A percentile compares a stretch with the other conserved stretches of the same genome.
phyloP scores from a whole-genome alignment of 2,113 vertebrate species.

The Pipa parva region DNA sequence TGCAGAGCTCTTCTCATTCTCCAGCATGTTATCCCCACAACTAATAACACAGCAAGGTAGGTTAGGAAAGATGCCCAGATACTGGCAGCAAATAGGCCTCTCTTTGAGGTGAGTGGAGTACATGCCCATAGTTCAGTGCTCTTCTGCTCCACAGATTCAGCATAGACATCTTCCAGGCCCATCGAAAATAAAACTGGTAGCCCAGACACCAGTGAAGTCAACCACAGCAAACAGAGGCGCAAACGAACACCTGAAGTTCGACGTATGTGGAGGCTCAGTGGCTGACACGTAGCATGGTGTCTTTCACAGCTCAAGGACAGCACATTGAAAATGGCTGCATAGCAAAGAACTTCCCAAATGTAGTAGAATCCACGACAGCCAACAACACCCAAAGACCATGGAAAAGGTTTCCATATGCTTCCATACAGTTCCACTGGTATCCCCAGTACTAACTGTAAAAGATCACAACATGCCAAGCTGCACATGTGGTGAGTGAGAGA shows the following conservation, averaged over 20 bases:
- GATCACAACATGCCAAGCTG: slow-evolving; percentile 43
- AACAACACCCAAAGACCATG: slow-evolving; percentile 18
- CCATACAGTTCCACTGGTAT: slow-evolving; percentile 41
- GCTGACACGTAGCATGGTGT: slow-evolving; percentile 41
- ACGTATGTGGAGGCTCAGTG: slow-evolving; percentile 12
- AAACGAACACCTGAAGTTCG: slow-evolving; percentile 18
- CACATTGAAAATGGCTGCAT: slow-evolving; percentile 43
- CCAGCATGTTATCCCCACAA: slow-evolving; percentile 29
- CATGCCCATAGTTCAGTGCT: slow-evolving; percentile 25
- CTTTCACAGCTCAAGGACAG: slow-evolving; percentile 41
- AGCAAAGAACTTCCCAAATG: slow-evolving; percentile 45
- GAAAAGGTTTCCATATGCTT: slow-evolving; percentile 41
- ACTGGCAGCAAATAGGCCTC: slow-evolving; percentile 12
- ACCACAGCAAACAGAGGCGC: slow-evolving; percentile 38
- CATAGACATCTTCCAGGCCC: slow-evolving; percentile 40
- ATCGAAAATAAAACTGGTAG: slow-evolving; percentile 37
- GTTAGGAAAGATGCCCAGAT: slow-evolving; percentile 36
- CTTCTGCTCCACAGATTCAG: background rate
- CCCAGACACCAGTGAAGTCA: slow-evolving; percentile 18
- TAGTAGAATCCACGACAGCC: slow-evolving; percentile 40
- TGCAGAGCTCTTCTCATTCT: slow-evolving; percentile 35
- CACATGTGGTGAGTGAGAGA: slow-evolving; percentile 37
- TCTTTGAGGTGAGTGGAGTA: slow-evolving; percentile 22
- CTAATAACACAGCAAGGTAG: slow-evolving; percentile 31
- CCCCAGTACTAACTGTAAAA: slow-evolving; percentile 36